These are phyloP conservation scores for Synergus umbraculus DNA, from an alignment of 2,888 invertebrate genomes.

Conservation along the genomic window DNA sequence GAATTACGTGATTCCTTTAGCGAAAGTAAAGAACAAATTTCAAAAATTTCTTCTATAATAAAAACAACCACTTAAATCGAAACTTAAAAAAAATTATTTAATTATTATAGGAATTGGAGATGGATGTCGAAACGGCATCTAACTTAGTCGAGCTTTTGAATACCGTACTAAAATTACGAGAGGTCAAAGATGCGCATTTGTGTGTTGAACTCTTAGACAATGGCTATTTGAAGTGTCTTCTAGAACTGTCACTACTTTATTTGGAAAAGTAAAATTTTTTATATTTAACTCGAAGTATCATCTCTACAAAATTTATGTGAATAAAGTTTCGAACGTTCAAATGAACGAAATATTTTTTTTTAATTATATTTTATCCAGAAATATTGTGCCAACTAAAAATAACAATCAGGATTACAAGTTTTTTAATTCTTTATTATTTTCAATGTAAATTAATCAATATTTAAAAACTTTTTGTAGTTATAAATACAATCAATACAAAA, in stretches of 20 bases:
- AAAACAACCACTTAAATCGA: not conserved
- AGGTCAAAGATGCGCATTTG: not conserved
- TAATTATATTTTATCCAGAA: no score
- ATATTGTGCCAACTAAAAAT: no score
- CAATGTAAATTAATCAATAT: no score
- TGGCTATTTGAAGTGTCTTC: constrained; percentile 62
- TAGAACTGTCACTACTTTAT: constrained; percentile 50
- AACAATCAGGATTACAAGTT: no score
- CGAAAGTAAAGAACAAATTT: not conserved
- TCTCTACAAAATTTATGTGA: not conserved
- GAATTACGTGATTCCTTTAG: not conserved
- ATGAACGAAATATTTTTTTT: no score
- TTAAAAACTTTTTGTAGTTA: no score
- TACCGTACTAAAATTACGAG: not conserved
- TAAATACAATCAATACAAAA: no score
- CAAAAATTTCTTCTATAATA: not conserved
- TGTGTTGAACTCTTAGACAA: constrained; percentile 42
- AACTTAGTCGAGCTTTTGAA: constrained; percentile 8
- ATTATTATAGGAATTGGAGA: not conserved
- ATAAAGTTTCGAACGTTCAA: no score
- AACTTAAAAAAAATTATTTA: not conserved
- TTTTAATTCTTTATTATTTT: no score
- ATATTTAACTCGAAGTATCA: not conserved
- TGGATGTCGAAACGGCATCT: not conserved
- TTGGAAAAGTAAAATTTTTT: constrained; percentile 37